phyloP scores from a whole-genome alignment of 2,113 vertebrate genomes.

The Trogon melanurus region DNA sequence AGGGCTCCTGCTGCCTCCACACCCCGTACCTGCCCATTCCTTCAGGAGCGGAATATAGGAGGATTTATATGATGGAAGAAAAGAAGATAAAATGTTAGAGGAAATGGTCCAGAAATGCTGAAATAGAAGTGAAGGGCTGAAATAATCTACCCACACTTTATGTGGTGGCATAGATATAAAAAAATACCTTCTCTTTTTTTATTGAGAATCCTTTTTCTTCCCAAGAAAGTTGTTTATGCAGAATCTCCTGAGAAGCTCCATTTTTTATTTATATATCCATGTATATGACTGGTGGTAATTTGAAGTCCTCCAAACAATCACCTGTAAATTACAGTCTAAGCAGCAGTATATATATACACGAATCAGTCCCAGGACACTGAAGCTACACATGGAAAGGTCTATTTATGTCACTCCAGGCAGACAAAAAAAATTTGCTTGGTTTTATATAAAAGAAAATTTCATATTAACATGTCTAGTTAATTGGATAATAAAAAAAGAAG shows the following conservation, averaged over 20 bases:
- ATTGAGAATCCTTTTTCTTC: slow-evolving; percentile 61
- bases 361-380: slow-evolving; percentile 59
- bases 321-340: slow-evolving; percentile 66
- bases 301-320: slow-evolving; percentile 70
- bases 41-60: background rate
- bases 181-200: slow-evolving; percentile 34
- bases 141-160: slow-evolving; percentile 46
- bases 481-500: slow-evolving; percentile 58
- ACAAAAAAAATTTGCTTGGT: background rate
- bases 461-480: slow-evolving; percentile 64
- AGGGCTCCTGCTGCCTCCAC: background rate
- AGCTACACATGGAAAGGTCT: slow-evolving; percentile 1
- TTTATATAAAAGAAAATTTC: slow-evolving; percentile 50
- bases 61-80: slow-evolving; percentile 31
- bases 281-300: slow-evolving; percentile 61
- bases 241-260: slow-evolving; percentile 61
- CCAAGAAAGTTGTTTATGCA: slow-evolving; percentile 68
- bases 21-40: background rate
- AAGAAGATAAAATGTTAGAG: slow-evolving; percentile 43
- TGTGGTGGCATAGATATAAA: slow-evolving; percentile 18
- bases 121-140: slow-evolving; percentile 44
- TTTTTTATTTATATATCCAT: slow-evolving; percentile 71
- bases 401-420: slow-evolving; percentile 48
- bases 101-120: slow-evolving; percentile 34
- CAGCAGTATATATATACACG: slow-evolving; percentile 52